A percentile compares a stretch with the other conserved stretches of the same genome.
Evolutionary conservation across 2,888 invertebrate species (phyloP).

Genomic region (Clepsis dumicolana): DNA sequence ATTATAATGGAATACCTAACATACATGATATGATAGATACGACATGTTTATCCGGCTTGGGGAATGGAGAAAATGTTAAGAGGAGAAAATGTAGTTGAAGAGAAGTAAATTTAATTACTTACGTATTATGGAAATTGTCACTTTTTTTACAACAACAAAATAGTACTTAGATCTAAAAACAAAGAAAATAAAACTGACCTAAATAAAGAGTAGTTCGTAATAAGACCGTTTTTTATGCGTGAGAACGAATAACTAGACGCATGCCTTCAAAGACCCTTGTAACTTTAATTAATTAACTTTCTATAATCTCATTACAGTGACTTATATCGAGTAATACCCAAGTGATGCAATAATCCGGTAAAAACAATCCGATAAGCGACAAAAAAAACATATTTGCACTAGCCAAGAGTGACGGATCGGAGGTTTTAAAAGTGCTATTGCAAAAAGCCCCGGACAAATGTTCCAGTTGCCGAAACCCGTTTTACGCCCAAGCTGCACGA

Average conservation of each 20-base stretch:
- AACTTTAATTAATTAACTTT: constrained; percentile 37
- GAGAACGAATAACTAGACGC: neutral
- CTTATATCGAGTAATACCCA: constrained; percentile 34
- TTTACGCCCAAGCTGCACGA: constrained; percentile 22
- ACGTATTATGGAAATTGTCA: too few relatives aligned
- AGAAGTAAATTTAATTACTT: too few relatives aligned
- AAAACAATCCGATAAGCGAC: constrained; percentile 52
- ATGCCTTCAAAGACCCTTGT: constrained; percentile 16
- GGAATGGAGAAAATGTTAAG: too few relatives aligned
- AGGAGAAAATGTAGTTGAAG: too few relatives aligned
- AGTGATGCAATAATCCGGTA: constrained; percentile 43
- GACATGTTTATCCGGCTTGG: too few relatives aligned
- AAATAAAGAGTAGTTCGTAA: neutral
- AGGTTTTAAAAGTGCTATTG: constrained; percentile 55
- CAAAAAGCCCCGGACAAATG: constrained; percentile 61
- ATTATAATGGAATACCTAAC: too few relatives aligned
- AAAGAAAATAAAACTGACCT: neutral
- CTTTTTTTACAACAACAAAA: too few relatives aligned
- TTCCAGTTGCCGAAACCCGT: constrained; percentile 65
- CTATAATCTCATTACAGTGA: constrained; percentile 37
- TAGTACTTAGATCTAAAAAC: neutral
- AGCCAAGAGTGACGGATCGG: constrained; percentile 66
- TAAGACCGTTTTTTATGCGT: neutral
- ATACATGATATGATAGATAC: too few relatives aligned
- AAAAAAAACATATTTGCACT: constrained; percentile 50